Conservation (phyloP, 2,113 vertebrate species). For the Trichechus manatus region DNA sequence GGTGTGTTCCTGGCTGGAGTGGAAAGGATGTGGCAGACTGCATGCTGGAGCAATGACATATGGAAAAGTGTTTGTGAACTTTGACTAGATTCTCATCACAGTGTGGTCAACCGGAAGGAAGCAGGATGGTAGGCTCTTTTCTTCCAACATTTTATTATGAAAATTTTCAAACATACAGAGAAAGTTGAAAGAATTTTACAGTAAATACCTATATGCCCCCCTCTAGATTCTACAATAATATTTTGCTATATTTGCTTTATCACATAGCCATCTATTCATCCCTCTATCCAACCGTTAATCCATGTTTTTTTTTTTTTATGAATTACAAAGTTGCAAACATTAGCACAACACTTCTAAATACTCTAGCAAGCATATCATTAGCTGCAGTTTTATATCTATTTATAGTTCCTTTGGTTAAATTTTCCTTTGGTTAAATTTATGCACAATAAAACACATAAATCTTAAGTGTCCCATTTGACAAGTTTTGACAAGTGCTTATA, state of each 20-base stretch:
- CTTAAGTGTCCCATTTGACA: background rate
- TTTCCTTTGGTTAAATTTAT: background rate
- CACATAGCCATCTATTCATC: background rate
- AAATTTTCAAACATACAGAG: background rate
- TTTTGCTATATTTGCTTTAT: background rate
- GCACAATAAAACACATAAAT: background rate
- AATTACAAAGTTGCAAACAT: background rate
- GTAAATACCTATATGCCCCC: background rate
- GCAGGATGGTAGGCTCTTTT: background rate
- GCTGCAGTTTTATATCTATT: background rate
- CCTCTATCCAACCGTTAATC: background rate
- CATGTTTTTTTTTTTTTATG: background rate
- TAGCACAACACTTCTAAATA: background rate
- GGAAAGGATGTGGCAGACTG: background rate
- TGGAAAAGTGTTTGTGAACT: background rate
- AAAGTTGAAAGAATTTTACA: background rate
- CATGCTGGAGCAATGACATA: background rate
- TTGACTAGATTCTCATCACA: background rate
- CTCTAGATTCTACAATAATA: background rate
- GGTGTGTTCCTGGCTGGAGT: background rate
- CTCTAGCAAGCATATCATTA: background rate
- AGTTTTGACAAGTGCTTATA: background rate
- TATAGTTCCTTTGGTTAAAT: background rate
- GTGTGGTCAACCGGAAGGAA: background rate
- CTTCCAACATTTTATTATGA: background rate